phyloP scores from a whole-genome alignment of 2,797 vertebrate genomes.

The Bovichtus diacanthus region DNA sequence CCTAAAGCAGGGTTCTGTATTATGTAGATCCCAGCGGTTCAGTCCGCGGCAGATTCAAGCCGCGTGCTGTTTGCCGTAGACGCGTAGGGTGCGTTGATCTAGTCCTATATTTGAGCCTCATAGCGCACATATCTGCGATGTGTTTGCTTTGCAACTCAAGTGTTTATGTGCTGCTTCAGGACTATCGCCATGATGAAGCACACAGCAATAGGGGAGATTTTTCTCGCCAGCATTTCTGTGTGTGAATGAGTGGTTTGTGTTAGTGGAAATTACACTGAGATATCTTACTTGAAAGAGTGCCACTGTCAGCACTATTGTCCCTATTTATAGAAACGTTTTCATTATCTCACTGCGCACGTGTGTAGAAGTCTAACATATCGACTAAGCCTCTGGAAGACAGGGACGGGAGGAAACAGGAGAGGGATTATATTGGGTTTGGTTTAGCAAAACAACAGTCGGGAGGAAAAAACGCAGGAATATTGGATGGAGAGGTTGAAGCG shows the following conservation, averaged over 20 bases:
- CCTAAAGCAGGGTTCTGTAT: conserved; percentile 32
- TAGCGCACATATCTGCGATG: conserved; percentile 56
- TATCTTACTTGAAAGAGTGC: conserved; percentile 81
- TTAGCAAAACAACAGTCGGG: conserved; percentile 59
- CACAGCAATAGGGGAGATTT: conserved; percentile 42
- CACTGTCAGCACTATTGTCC: conserved; percentile 83
- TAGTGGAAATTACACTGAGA: conserved; percentile 74
- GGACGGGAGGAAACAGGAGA: conserved; percentile 61
- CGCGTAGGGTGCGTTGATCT: conserved; percentile 57
- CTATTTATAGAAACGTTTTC: conserved; percentile 89
- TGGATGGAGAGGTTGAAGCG: conserved; percentile 58
- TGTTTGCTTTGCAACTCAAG: conserved; percentile 71
- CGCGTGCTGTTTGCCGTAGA: conserved; percentile 56
- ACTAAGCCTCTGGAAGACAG: conserved; percentile 70
- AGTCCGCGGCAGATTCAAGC: conserved; percentile 49
- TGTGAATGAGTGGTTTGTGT: conserved; percentile 35
- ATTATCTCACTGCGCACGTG: conserved; percentile 80
- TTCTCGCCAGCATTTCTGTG: conserved; percentile 45
- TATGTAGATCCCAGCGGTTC: conserved; percentile 55
- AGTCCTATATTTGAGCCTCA: conserved; percentile 53
- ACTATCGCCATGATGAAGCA: conserved; percentile 64
- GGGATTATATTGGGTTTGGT: conserved; percentile 67
- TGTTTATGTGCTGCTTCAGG: conserved; percentile 68
- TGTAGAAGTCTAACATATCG: conserved; percentile 74
- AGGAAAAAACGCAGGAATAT: conserved; percentile 39